Percentiles rank a stretch among this genome's conserved stretches.
Conservation (phyloP, 2,888 invertebrate species). For the Lissonota sp. region DNA sequence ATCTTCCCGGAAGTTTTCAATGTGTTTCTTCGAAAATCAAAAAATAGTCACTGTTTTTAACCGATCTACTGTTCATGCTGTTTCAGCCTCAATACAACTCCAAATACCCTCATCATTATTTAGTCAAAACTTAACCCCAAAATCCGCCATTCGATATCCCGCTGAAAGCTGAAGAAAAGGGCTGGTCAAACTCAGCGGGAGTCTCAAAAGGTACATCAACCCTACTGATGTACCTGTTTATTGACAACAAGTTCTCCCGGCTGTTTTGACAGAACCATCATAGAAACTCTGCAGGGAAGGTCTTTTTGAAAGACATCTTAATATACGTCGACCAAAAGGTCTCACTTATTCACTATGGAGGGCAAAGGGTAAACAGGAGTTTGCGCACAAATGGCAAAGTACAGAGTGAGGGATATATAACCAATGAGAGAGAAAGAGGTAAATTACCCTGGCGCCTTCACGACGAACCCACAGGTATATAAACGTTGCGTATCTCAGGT, state of each 20-base stretch:
- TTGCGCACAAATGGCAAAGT: slow-evolving; percentile 39
- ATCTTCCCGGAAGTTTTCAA: too few relatives aligned
- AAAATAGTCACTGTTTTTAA: too few relatives aligned
- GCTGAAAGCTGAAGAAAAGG: neutral
- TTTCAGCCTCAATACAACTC: too few relatives aligned
- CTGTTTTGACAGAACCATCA: slow-evolving; percentile 20
- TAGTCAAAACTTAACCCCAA: too few relatives aligned
- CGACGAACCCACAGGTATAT: slow-evolving; percentile 33
- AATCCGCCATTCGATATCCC: neutral
- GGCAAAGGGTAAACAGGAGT: slow-evolving; percentile 58
- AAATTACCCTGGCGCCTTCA: slow-evolving; percentile 59
- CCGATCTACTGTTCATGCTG: too few relatives aligned
- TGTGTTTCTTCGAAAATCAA: too few relatives aligned
- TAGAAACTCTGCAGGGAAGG: slow-evolving; percentile 24
- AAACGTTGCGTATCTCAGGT: neutral
- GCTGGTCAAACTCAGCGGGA: neutral
- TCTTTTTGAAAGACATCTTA: slow-evolving; percentile 6
- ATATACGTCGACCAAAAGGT: slow-evolving; percentile 7
- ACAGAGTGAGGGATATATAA: slow-evolving; percentile 24
- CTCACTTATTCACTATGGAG: slow-evolving; percentile 25
- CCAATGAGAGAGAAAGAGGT: too few relatives aligned
- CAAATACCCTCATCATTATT: too few relatives aligned
- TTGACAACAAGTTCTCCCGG: slow-evolving; percentile 22
- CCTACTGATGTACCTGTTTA: slow-evolving; percentile 36
- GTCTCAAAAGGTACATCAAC: slow-evolving; percentile 24